Base-by-base conservation (phyloP, 2,113 vertebrate genomes). In the Phoxinus phoxinus region DNA sequence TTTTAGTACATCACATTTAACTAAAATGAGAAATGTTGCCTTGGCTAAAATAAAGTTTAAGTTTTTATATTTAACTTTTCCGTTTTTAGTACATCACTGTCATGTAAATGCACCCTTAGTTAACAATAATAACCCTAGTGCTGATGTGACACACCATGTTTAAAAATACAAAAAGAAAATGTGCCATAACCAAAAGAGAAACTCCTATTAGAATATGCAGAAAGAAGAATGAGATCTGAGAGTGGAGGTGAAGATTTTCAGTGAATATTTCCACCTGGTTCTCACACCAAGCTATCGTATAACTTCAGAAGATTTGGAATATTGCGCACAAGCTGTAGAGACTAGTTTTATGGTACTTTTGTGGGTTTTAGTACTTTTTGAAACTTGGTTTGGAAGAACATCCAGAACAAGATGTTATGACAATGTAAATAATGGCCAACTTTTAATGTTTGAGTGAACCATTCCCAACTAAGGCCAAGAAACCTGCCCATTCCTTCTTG, bases 401-500 rank as follows among this genome's bases (percentile, higher is more conserved):
- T 17, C 21, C 67, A 71, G 35, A 71, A 37, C 30, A 69, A 69
- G 17, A 69, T 37, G 19, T 37, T 69, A 37, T 53, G 15, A 4
- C 65, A 37, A 41, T 9, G 2, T 37, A 37, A 69, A 69, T 71
- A 71, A 71, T 71, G 67, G 19, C 21, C 19, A 71, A 8, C 2
- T 41, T 78, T n/a, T 9, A 23, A 59, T 59, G 67, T 65, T 35
- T 81, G 79, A 32, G 61, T 81, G 61, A 81, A 81, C 79, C 30
- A 81, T 81, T 51, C 6, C 79, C 8, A 48, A 21, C n/a, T 53
- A 61, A 9, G 53, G 53, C 11, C 25, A 6, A 61, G 3, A 59
- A 37, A 76, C 46, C 46, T 11, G 73, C 25, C 46, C 46, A 19
- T 76, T n/a, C 7, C n/a, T 79, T 61, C 21, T 80, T 11, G 56